phyloP scores from a whole-genome alignment of 2,113 vertebrate species.

The Marmota monax region DNA sequence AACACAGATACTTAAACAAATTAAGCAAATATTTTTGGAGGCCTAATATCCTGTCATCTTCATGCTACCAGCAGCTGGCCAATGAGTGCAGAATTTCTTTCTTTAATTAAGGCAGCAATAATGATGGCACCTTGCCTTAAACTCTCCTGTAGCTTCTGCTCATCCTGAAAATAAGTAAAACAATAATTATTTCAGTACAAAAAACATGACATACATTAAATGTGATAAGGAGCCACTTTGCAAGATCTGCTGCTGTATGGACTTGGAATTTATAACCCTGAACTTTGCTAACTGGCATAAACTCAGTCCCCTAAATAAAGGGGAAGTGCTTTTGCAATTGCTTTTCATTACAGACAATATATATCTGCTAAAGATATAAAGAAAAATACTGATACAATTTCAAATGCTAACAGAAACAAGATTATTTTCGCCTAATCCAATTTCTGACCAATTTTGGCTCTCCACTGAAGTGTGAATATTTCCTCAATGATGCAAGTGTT shows the following conservation, averaged over 20 bases:
- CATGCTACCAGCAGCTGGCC: conserved; percentile 88
- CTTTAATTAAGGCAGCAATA: conserved; percentile 87
- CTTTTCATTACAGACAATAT: background rate
- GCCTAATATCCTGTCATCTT: conserved; percentile 30
- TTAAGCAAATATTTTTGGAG: background rate
- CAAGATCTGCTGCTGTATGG: background rate
- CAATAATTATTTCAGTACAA: background rate
- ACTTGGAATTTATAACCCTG: background rate
- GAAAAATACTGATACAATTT: background rate
- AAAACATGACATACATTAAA: background rate
- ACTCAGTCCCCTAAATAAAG: background rate
- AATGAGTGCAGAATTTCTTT: conserved; percentile 85
- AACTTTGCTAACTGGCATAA: background rate
- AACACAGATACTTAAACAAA: background rate
- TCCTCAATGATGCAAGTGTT: background rate
- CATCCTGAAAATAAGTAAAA: conserved; percentile 81
- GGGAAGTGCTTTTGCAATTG: background rate
- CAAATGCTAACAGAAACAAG: conserved; percentile 31
- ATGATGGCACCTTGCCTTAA: conserved; percentile 85
- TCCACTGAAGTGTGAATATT: conserved; percentile 15
- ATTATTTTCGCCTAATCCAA: background rate
- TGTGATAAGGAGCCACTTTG: background rate
- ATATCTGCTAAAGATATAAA: background rate
- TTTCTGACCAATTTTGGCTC: conserved; percentile 6
- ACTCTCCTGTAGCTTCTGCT: conserved; percentile 83